Evolutionary conservation across 2,797 vertebrate species (phyloP).

Genomic region (Ceyx erithaca): DNA sequence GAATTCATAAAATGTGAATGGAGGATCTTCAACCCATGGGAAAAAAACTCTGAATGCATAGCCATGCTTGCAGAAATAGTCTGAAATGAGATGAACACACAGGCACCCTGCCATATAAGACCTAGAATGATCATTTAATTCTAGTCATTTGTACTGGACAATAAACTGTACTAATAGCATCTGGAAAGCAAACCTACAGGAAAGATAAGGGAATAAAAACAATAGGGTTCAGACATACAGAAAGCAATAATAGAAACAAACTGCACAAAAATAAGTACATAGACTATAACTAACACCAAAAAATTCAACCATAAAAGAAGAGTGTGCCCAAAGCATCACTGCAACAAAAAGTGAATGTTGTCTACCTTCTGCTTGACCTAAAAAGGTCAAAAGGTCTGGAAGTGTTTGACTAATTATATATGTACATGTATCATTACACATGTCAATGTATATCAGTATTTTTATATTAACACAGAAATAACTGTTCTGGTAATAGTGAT

Average conservation of each 20-base stretch:
- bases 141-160: background rate
- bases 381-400: background rate
- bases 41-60: background rate
- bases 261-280: background rate
- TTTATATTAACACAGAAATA: background rate
- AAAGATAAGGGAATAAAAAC: background rate
- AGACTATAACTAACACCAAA: background rate
- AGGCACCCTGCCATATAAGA: background rate
- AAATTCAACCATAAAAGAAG: background rate
- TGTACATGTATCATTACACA: background rate
- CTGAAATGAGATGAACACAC: background rate
- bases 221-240: background rate
- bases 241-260: background rate
- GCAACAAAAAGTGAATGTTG: background rate
- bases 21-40: background rate
- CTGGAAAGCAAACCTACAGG: background rate
- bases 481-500: background rate
- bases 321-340: too few relatives aligned
- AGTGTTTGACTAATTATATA: background rate
- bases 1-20: background rate
- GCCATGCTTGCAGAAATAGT: background rate
- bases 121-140: background rate
- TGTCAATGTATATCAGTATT: background rate
- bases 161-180: background rate
- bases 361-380: background rate